Evolutionary conservation across 2,113 vertebrate genomes (phyloP).

Genomic region (Cottus gobio): DNA sequence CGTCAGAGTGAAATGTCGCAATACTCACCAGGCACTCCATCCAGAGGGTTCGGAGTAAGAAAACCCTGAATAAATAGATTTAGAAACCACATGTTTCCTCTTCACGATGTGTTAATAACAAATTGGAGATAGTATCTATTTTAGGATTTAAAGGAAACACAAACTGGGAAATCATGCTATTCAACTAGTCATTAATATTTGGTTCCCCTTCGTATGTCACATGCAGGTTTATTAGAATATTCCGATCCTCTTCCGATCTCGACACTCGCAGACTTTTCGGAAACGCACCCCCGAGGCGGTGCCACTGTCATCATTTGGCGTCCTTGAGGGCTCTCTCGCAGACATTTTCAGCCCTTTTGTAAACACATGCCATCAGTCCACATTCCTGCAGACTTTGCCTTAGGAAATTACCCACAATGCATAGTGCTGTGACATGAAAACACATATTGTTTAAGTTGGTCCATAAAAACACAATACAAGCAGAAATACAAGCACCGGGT

Average conservation of each 20-base stretch:
- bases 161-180: no score
- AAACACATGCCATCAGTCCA: background rate
- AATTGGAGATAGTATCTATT: background rate
- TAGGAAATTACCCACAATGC: background rate
- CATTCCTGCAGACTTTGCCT: background rate
- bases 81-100: background rate
- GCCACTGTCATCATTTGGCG: no score
- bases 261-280: no score
- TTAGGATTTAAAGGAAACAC: background rate
- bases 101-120: background rate
- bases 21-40: constrained; percentile 20
- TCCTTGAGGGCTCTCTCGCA: background rate
- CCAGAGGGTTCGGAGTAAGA: background rate
- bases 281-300: no score
- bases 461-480: background rate
- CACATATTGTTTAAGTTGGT: background rate
- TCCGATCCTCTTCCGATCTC: no score
- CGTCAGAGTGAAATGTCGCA: constrained; percentile 41
- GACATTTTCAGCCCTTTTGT: background rate
- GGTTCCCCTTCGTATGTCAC: background rate
- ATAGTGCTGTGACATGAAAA: background rate
- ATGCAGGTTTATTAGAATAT: background rate
- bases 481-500: no score
- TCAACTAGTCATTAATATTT: background rate
- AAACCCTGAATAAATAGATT: background rate